These are phyloP conservation scores for Sebastes minor DNA, from an alignment of 2,797 vertebrate genomes.

Conservation along the genomic window DNA sequence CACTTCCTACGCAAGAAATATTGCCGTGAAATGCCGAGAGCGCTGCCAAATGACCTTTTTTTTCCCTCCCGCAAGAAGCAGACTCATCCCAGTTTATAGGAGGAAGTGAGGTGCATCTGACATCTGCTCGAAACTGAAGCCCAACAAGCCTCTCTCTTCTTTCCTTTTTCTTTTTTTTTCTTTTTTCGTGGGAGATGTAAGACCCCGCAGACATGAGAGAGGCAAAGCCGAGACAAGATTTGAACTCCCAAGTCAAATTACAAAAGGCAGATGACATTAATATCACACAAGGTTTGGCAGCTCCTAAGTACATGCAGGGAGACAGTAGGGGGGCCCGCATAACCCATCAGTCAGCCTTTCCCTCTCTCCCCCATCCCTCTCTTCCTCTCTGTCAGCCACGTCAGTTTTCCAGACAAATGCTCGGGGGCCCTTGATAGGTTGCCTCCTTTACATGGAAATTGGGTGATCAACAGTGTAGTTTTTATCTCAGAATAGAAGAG, in stretches of 20 bases:
- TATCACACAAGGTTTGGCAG: constrained; percentile 76
- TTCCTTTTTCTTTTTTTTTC: background rate
- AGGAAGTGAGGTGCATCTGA: constrained; percentile 61
- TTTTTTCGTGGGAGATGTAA: constrained; percentile 26
- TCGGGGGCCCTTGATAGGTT: constrained; percentile 31
- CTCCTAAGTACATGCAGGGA: constrained; percentile 65
- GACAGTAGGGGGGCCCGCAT: constrained; percentile 18
- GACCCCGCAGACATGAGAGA: constrained; percentile 49
- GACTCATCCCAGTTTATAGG: constrained; percentile 50
- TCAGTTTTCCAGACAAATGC: constrained; percentile 23
- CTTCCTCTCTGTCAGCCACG: constrained; percentile 15
- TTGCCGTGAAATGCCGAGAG: constrained; percentile 43
- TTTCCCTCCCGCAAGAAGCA: constrained; percentile 7
- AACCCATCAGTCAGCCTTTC: constrained; percentile 56
- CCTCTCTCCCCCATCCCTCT: background rate
- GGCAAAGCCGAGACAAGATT: constrained; percentile 65
- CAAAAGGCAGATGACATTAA: constrained; percentile 78
- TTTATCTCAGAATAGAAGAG: constrained; percentile 12
- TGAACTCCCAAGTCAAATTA: constrained; percentile 76
- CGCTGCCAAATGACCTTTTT: constrained; percentile 59
- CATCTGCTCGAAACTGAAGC: constrained; percentile 55
- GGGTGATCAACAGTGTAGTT: constrained; percentile 13
- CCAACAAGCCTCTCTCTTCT: constrained; percentile 28
- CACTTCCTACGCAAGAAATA: constrained; percentile 47
- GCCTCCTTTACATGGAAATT: constrained; percentile 13